Base-by-base conservation (phyloP, 2,888 invertebrate species). In the Sminthurinus aureus region DNA sequence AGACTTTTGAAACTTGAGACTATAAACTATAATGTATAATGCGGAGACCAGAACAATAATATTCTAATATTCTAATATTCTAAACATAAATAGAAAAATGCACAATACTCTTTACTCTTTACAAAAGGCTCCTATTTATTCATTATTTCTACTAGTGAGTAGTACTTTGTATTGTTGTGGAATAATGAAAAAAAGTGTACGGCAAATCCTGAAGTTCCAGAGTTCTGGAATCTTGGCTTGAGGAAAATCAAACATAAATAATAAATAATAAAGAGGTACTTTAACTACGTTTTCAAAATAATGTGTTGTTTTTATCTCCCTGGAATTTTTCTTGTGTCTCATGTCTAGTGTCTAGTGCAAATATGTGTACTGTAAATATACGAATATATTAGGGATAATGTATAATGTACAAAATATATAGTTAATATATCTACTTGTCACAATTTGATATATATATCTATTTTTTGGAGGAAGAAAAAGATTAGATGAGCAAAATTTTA, bases 281-380 rank as follows among this genome's bases (percentile, higher is more conserved):
- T 24, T 79, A 38, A 79, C 66, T 67, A 79, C 79, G 66, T 79
- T 79, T 75, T 79, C 79, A 79, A 79, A 79, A 79, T 66, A 79
- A 79, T 67, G 18, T 11, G 18, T 11, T 38, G 15, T 22, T 78
- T 78, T 64, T 78, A 78, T 78, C 78, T 24, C 67, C 9, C 64
- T 64, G 0, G 15, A 58, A 20, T 78, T 64, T 64, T 58, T 6
- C 18, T 11, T 9, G 9, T 58, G 38, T 38, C 6, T 38, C 38
- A 38, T 38, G 38, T 38, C 38, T 38, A 38, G 6, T 38, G 38
- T n/a, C n/a, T n/a, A n/a, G n/a, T n/a, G n/a, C n/a, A n/a, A n/a
- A n/a, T n/a, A n/a, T n/a, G n/a, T n/a, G n/a, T n/a, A n/a, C n/a
- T n/a, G n/a, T n/a, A n/a, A n/a, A n/a, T n/a, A n/a, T n/a, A n/a